Conservation (phyloP, 2,113 vertebrate species). For the Larimichthys polyactis region DNA sequence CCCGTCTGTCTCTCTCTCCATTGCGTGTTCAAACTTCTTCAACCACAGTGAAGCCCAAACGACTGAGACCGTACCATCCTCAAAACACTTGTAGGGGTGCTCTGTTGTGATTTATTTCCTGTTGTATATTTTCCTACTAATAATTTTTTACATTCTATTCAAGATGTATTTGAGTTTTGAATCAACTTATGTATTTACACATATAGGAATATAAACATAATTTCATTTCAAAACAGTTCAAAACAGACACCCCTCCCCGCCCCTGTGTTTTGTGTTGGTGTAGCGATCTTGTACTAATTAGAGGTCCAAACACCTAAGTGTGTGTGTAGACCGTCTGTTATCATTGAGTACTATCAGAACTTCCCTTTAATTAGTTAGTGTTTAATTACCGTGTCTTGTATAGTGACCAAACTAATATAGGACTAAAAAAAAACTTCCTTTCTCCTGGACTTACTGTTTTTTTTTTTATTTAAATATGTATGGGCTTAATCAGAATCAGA, state of each 20-base stretch:
- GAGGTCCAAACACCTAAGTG: background rate
- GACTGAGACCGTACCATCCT: constrained; percentile 63
- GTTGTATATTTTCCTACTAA: background rate
- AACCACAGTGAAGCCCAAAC: background rate
- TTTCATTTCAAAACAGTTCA: background rate
- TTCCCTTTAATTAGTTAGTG: background rate
- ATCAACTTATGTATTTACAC: accelerated
- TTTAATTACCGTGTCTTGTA: background rate
- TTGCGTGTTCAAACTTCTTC: constrained; percentile 30
- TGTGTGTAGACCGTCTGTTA: background rate
- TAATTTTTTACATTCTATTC: accelerated
- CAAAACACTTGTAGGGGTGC: constrained; percentile 14
- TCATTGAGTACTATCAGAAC: accelerated
- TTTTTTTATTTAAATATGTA: background rate
- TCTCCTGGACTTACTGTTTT: background rate
- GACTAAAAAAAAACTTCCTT: background rate
- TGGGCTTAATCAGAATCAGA: background rate
- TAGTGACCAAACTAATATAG: background rate
- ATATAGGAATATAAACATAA: too few species aligned
- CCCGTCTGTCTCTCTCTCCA: background rate
- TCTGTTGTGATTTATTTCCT: background rate
- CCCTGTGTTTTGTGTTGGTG: background rate
- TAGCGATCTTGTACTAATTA: constrained; percentile 48
- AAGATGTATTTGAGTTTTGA: background rate
- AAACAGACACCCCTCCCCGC: background rate